Evolutionary conservation across 2,888 invertebrate species (phyloP).

Genomic region (Alentia gelatinosa): DNA sequence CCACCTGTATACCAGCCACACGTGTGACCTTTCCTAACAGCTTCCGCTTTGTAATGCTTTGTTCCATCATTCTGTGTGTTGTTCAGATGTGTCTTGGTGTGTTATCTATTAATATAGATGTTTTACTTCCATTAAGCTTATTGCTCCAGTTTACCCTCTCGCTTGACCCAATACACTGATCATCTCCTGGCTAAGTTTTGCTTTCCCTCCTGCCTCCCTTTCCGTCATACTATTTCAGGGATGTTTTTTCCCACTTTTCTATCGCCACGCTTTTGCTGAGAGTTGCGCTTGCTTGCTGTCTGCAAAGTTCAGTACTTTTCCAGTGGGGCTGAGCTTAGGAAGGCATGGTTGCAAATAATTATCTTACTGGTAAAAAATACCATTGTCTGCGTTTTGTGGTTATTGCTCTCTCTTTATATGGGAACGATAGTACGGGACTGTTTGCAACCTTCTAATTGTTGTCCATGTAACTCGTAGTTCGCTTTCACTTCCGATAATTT

Average conservation of each 20-base stretch:
- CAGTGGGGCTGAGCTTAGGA: not conserved
- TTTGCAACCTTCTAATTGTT: no score
- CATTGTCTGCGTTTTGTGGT: no score
- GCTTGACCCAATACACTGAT: not conserved
- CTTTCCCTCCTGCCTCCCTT: not conserved
- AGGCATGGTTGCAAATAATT: no score
- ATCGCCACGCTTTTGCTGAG: not conserved
- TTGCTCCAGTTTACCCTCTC: not conserved
- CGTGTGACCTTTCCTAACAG: conserved; percentile 9
- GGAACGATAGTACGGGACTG: no score
- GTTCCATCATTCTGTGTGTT: not conserved
- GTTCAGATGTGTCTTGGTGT: not conserved
- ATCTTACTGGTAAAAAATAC: no score
- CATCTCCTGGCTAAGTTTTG: not conserved
- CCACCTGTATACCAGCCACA: not conserved
- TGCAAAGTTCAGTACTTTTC: not conserved
- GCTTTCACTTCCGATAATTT: not conserved
- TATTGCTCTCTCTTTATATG: no score
- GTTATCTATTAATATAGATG: not conserved
- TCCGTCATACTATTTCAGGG: not conserved
- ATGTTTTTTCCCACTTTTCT: not conserved
- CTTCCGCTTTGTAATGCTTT: not conserved
- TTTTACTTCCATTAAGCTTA: not conserved
- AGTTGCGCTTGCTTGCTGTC: not conserved
- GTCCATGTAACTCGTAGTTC: no score